Evolutionary conservation across 2,888 invertebrate species (phyloP).

Genomic region (Coleophora deauratella): DNA sequence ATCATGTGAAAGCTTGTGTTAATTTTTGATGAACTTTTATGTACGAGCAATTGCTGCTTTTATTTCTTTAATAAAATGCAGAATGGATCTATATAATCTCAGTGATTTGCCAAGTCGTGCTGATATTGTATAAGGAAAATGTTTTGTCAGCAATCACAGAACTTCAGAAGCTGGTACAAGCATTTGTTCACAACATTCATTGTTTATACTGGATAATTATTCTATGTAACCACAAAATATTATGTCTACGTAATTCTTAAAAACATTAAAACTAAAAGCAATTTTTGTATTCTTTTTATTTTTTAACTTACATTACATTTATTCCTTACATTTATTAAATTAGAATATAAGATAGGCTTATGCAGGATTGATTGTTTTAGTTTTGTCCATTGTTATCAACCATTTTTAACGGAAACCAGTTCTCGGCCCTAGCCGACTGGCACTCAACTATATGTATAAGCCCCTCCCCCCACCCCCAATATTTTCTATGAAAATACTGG

Average conservation of each 20-base stretch:
- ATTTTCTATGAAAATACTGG: no score
- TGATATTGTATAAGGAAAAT: conserved; percentile 48
- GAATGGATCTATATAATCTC: conserved; percentile 35
- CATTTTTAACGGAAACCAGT: no score
- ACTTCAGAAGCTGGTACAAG: conserved; percentile 49
- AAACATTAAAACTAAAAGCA: conserved; percentile 59
- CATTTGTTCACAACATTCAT: conserved; percentile 57
- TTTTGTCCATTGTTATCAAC: no score
- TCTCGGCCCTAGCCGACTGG: no score
- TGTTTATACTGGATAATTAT: conserved; percentile 70
- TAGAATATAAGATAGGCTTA: no score
- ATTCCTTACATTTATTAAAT: no score
- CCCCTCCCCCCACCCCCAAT: no score
- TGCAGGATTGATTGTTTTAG: no score
- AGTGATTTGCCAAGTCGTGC: conserved; percentile 36
- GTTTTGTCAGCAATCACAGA: conserved; percentile 46
- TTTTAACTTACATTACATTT: no score
- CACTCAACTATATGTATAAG: no score
- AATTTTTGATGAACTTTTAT: conserved; percentile 43
- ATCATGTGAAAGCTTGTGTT: conserved; percentile 47
- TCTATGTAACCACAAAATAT: conserved; percentile 71
- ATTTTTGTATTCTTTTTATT: conserved; percentile 21
- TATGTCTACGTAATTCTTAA: conserved; percentile 71
- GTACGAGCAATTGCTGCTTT: conserved; percentile 50
- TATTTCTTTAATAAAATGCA: conserved; percentile 38